Evolutionary conservation across 53 echinoderm and acorn worm species (phyloP).

Genomic region (Arbacia lixula): DNA sequence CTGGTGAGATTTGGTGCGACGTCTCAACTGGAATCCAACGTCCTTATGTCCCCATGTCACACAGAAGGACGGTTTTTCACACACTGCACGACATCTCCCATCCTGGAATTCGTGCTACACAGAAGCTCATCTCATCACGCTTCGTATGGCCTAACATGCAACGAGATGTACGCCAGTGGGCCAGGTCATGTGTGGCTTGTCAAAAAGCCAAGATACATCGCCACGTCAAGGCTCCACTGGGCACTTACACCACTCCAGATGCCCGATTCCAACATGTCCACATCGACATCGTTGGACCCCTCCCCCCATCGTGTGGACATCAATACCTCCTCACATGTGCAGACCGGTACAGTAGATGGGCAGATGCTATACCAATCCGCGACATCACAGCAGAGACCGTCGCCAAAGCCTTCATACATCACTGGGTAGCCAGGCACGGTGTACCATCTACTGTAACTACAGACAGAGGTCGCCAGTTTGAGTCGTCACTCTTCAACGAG

Average conservation of each 20-base stretch:
- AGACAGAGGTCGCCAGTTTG: slow-evolving; percentile 68
- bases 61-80: slow-evolving; percentile 47
- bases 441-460: slow-evolving; percentile 56
- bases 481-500: slow-evolving; percentile 60
- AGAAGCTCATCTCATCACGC: too few relatives aligned
- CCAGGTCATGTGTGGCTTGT: slow-evolving; percentile 43
- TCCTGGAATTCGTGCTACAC: too few relatives aligned
- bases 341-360: too few relatives aligned
- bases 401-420: slow-evolving; percentile 53
- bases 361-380: slow-evolving; percentile 66
- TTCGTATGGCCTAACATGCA: slow-evolving; percentile 67
- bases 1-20: too few relatives aligned
- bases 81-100: slow-evolving; percentile 64
- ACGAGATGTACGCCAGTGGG: slow-evolving; percentile 65
- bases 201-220: slow-evolving; percentile 65
- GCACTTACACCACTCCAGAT: slow-evolving; percentile 44
- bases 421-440: slow-evolving; percentile 61
- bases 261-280: slow-evolving; percentile 65
- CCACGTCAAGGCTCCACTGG: slow-evolving; percentile 58
- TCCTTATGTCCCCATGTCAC: slow-evolving; percentile 36
- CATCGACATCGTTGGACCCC: too few relatives aligned
- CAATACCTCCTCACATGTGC: too few relatives aligned
- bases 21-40: too few relatives aligned
- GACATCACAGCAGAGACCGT: slow-evolving; percentile 75
- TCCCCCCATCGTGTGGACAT: too few relatives aligned